Evolutionary conservation across 2,888 invertebrate species (phyloP), one percentile per base, ranked within the genome.

Genomic region (Heteromurus nitidus): DNA sequence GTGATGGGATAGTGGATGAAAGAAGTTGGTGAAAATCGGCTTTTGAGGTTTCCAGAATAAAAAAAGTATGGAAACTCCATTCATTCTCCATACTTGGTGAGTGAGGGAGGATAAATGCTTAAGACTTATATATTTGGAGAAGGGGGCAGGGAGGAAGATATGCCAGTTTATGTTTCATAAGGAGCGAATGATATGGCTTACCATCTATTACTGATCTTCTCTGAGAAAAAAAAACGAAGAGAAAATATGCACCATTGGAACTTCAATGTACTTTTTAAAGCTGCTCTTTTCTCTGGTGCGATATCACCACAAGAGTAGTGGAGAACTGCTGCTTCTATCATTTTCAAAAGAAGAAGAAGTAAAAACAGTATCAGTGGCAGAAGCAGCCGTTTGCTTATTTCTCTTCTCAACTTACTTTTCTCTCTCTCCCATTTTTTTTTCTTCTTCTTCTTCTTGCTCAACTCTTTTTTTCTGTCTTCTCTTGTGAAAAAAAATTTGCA

Each of bases 401-500:
- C 22, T 16, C 24, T 24, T 62, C 73, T 50, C 28, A 65, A 31
- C 60, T 72, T 55, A 68, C 70, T 69, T 79, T 50, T 22, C 24
- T 50, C 53, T 50, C 22, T 60, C n/a, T 64, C 64, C 5, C 30
- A 30, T 22, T 31, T 69, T 77, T 67, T 31, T 58, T 55, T 42
- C 64, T 31, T 24, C 26, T 31, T 64, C 24, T 65, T 74, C 64
- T 31, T 24, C 26, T 31, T 64, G 13, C 53, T 74, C 65, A 74
- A 36, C 53, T 55, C 67, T 65, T 74, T 73, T 58, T 73, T 62
- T 30, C 22, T 28, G 31, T 62, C 26, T 42, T 58, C 77, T 82
- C 82, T 50, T 70, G 55, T 44, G 16, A 44, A 67, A 65, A n/a
- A 64, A 74, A 82, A 86, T 86, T 86, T 86, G 86, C 86, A 86